Evolutionary conservation across 1,140 invertebrate genomes (phyloP).

Genomic region (Cotesia typhae): DNA sequence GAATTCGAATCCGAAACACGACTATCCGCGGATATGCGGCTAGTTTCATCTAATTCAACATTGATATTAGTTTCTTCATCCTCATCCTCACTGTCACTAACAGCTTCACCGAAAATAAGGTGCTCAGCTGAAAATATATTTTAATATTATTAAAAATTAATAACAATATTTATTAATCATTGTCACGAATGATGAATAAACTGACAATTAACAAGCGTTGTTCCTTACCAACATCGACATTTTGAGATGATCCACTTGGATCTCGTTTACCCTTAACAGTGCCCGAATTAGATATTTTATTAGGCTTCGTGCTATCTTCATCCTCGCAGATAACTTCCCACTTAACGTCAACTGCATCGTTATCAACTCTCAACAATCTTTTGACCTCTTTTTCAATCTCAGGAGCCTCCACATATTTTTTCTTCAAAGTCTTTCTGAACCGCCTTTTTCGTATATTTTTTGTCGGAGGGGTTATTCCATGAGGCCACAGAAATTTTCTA

Average conservation of each 20-base stretch:
- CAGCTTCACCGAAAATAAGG: slow-evolving; percentile 88
- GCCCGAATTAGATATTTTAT: slow-evolving; percentile 68
- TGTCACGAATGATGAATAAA: slow-evolving; percentile 11
- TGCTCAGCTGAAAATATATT: slow-evolving; percentile 70
- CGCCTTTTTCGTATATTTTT: slow-evolving; percentile 94
- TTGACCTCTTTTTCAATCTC: slow-evolving; percentile 98
- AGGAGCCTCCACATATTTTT: slow-evolving; percentile 96
- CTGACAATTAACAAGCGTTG: slow-evolving; percentile 28
- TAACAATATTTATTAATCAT: slow-evolving; percentile 6
- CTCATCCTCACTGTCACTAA: slow-evolving; percentile 82
- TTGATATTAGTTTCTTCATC: slow-evolving; percentile 77
- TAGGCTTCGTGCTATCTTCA: slow-evolving; percentile 73
- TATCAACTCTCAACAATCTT: slow-evolving; percentile 87
- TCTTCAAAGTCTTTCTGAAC: slow-evolving; percentile 94
- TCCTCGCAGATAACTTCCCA: slow-evolving; percentile 95
- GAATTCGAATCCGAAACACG: slow-evolving; percentile 79
- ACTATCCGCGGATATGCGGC: slow-evolving; percentile 79
- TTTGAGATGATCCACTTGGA: slow-evolving; percentile 62
- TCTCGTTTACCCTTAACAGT: slow-evolving; percentile 69
- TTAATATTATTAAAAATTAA: slow-evolving; percentile 14
- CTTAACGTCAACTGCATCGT: slow-evolving; percentile 88
- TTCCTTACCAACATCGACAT: slow-evolving; percentile 66
- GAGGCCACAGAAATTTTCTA: slow-evolving; percentile 92
- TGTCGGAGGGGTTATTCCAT: slow-evolving; percentile 92
- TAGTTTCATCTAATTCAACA: slow-evolving; percentile 82